Evolutionary conservation across 2,797 vertebrate species (phyloP).

Genomic region (Picus viridis): DNA sequence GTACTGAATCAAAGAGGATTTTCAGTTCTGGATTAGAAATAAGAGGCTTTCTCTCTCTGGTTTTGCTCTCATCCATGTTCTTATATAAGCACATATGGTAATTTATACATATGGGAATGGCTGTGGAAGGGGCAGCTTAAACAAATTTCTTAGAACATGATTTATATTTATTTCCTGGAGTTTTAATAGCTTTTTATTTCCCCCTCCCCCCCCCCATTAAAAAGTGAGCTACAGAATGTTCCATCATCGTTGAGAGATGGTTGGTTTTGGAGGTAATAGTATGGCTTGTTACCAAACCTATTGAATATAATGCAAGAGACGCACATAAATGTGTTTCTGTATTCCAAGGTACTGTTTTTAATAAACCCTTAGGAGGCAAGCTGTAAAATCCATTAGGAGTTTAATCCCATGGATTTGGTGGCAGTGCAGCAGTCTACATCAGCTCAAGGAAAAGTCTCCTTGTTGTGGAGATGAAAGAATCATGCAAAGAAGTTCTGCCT

Average conservation of each 20-base stretch:
- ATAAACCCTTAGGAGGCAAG: not conserved
- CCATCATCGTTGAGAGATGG: not conserved
- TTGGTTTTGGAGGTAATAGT: not conserved
- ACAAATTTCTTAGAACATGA: not conserved
- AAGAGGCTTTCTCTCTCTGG: slow-evolving; percentile 52
- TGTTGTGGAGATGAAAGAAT: not conserved
- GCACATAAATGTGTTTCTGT: not conserved
- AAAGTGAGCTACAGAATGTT: not conserved
- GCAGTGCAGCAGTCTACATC: not conserved
- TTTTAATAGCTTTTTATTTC: not conserved
- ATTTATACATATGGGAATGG: slow-evolving; percentile 1
- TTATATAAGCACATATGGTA: slow-evolving; percentile 42
- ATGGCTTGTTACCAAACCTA: slow-evolving; percentile 53
- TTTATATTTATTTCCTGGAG: slow-evolving; percentile 42
- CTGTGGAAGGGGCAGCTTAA: not conserved
- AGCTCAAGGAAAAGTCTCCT: not conserved
- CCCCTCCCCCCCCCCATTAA: not conserved
- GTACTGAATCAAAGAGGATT: slow-evolving; percentile 69
- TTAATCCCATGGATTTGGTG: slow-evolving; percentile 20
- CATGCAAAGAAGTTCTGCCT: not conserved
- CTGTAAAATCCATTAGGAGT: not conserved
- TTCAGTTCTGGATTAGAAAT: slow-evolving; percentile 62
- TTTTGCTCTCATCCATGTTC: slow-evolving; percentile 39
- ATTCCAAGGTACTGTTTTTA: not conserved
- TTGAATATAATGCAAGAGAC: not conserved